phyloP scores from a whole-genome alignment of 2,888 invertebrate species.

The Axea sp. region DNA sequence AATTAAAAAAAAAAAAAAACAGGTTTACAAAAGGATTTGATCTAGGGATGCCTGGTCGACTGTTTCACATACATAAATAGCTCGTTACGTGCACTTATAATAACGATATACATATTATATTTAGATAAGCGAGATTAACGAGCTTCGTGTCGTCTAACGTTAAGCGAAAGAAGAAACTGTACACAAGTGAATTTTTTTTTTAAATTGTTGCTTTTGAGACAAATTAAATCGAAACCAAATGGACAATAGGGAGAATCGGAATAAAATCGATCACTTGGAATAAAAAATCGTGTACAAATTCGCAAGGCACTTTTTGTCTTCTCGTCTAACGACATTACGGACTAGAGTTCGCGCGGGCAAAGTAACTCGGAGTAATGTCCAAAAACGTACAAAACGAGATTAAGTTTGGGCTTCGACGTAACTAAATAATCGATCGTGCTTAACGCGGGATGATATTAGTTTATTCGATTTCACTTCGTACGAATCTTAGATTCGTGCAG shows the following conservation, averaged over 20 bases:
- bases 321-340: constrained; percentile 39
- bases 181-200: constrained; percentile 25
- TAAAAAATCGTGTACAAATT: constrained; percentile 40
- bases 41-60: neutral
- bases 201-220: too few relatives aligned
- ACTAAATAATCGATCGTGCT: neutral
- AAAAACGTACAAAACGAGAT: neutral
- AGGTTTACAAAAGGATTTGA: constrained; percentile 1
- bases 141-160: constrained; percentile 26
- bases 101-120: constrained; percentile 53
- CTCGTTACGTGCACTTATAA: constrained; percentile 51
- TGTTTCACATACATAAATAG: constrained; percentile 45
- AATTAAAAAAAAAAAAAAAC: neutral
- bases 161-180: constrained; percentile 27
- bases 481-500: too few relatives aligned
- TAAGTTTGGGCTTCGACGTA: neutral
- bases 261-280: constrained; percentile 1
- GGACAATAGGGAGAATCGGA: too few relatives aligned
- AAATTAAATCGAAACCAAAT: too few relatives aligned
- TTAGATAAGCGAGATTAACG: constrained; percentile 51
- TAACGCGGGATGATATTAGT: too few relatives aligned
- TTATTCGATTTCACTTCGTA: too few relatives aligned
- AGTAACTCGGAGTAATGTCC: constrained; percentile 35
- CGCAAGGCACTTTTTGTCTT: constrained; percentile 50
- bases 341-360: constrained; percentile 49